A percentile compares a stretch with the other conserved stretches of the same genome.
phyloP scores from a whole-genome alignment of 2,797 vertebrate species.

The Tadarida brasiliensis region DNA sequence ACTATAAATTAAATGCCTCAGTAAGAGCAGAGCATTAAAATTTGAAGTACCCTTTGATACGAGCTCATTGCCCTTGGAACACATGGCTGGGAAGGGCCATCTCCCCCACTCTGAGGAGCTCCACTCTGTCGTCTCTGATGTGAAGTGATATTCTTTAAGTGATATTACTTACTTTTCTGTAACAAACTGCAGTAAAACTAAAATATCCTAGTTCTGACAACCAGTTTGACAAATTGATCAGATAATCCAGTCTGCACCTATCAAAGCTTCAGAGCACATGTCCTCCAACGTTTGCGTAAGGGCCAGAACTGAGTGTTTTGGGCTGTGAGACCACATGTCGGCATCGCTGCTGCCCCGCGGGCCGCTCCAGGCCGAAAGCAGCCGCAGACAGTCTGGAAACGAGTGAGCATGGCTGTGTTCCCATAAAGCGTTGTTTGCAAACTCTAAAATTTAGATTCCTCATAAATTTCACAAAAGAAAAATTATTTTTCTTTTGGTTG shows the following conservation, averaged over 20 bases:
- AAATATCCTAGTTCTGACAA: background rate
- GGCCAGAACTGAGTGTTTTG: background rate
- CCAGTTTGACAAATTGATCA: background rate
- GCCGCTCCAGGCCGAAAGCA: accelerated
- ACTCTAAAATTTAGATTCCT: background rate
- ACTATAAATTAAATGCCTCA: conserved; percentile 64
- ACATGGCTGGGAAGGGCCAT: background rate
- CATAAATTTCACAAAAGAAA: background rate
- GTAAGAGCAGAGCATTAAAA: conserved; percentile 36
- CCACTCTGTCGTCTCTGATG: background rate
- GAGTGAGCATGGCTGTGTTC: accelerated
- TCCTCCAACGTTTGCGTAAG: background rate
- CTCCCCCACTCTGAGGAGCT: background rate
- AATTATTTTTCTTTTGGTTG: background rate
- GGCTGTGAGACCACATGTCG: accelerated
- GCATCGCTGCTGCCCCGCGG: accelerated
- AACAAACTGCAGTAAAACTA: background rate
- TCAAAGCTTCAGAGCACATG: background rate
- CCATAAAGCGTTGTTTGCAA: background rate
- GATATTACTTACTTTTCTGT: background rate
- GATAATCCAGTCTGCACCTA: background rate
- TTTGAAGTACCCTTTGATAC: conserved; percentile 20
- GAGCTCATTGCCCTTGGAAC: background rate
- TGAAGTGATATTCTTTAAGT: background rate
- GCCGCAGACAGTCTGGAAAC: background rate